These are phyloP conservation scores for Eulemur rubriventer DNA, from an alignment of 2,797 vertebrate species.

Conservation along the genomic window DNA sequence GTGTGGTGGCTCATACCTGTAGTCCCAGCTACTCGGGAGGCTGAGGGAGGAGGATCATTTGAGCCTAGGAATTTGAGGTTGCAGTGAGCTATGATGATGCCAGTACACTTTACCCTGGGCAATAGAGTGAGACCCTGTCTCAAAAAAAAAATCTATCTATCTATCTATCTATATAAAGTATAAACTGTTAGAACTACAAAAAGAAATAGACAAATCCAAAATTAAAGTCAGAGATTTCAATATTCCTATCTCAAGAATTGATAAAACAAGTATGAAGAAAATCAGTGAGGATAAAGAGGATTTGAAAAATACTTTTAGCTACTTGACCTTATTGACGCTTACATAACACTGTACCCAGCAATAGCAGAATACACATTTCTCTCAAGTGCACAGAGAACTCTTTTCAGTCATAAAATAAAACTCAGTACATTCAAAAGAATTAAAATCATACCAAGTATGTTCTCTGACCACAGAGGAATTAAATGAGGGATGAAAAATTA, in stretches of 20 bases:
- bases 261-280: background rate
- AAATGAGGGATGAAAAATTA: too few relatives aligned
- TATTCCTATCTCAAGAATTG: background rate
- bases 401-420: background rate
- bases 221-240: background rate
- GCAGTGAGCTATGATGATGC: too few relatives aligned
- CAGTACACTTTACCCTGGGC: too few relatives aligned
- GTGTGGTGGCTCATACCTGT: too few relatives aligned
- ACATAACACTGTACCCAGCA: background rate
- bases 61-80: too few relatives aligned
- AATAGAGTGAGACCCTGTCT: too few relatives aligned
- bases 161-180: too few relatives aligned
- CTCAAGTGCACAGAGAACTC: background rate
- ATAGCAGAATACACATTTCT: background rate
- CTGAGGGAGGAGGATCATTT: too few relatives aligned
- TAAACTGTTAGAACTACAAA: background rate
- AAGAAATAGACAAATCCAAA: background rate
- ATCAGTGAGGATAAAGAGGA: background rate
- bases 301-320: background rate
- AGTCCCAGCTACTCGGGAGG: too few relatives aligned
- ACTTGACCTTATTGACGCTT: background rate
- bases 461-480: too few relatives aligned
- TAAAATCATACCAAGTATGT: background rate
- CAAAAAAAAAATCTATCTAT: too few relatives aligned
- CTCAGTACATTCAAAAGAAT: background rate